These are phyloP conservation scores for Exephanes ischioxanthus DNA, from an alignment of 2,888 invertebrate genomes.

Conservation along the genomic window DNA sequence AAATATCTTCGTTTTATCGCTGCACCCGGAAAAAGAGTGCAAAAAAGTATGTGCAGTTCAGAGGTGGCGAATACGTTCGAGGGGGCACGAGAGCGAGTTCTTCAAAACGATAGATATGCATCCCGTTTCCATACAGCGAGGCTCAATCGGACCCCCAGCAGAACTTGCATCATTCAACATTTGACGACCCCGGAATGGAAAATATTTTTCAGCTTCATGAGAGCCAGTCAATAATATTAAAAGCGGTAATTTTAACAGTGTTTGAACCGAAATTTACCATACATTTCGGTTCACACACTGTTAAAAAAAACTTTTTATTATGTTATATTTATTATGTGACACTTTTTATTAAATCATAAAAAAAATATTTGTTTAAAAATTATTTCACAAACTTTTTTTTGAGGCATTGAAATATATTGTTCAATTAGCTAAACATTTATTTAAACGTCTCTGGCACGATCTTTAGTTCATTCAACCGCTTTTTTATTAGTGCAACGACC, in stretches of 20 bases:
- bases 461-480: too few relatives aligned
- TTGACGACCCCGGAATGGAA: slow-evolving; percentile 73
- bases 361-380: too few relatives aligned
- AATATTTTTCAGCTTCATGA: slow-evolving; percentile 68
- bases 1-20: slow-evolving; percentile 47
- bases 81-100: background rate
- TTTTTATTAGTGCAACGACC: too few relatives aligned
- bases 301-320: too few relatives aligned
- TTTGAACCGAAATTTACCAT: too few relatives aligned
- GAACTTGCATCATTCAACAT: slow-evolving; percentile 75
- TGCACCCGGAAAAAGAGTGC: slow-evolving; percentile 19
- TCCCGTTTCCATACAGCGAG: background rate
- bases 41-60: background rate
- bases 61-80: background rate
- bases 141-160: slow-evolving; percentile 77
- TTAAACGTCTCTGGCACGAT: too few relatives aligned
- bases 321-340: too few relatives aligned
- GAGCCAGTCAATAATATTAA: background rate
- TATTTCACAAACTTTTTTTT: too few relatives aligned
- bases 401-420: too few relatives aligned
- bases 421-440: too few relatives aligned
- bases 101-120: background rate
- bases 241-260: background rate
- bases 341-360: too few relatives aligned
- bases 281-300: background rate